Percentiles rank a stretch among this genome's conserved stretches.
Evolutionary conservation across 2,113 vertebrate genomes (phyloP).

Genomic region (Phyllostomus hastatus): DNA sequence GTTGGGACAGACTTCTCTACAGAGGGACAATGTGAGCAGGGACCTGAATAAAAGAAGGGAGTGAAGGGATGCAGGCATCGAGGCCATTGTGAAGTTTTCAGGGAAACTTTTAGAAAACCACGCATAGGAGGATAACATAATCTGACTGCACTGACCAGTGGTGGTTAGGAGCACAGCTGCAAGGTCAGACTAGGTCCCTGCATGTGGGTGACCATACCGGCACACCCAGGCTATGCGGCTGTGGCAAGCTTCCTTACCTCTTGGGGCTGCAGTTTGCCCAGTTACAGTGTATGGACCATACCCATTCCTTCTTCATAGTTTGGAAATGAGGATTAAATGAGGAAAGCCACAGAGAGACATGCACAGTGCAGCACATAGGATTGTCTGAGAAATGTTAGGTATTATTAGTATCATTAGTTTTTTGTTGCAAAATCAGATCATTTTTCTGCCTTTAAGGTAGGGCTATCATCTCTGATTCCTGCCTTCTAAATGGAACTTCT

Average conservation of each 20-base stretch:
- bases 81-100: rapidly evolving
- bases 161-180: not conserved
- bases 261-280: not conserved
- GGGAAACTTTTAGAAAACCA: not conserved
- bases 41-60: not conserved
- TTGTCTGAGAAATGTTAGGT: not conserved
- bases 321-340: not conserved
- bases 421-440: not conserved
- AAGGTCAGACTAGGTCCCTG: not conserved
- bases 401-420: not conserved
- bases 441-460: not conserved
- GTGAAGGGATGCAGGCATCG: not conserved
- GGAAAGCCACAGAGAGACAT: not conserved
- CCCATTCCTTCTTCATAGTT: not conserved
- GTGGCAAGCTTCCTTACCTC: not conserved
- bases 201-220: not conserved
- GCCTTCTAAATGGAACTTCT: not conserved
- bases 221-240: not conserved
- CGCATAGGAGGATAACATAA: not conserved
- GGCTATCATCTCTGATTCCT: not conserved
- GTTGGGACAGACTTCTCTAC: not conserved
- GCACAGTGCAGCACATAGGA: not conserved
- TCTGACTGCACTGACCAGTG: not conserved
- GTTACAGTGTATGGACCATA: not conserved
- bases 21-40: not conserved